Evolutionary conservation across 2,888 invertebrate genomes (phyloP).

Genomic region (Hypolimnas misippus): DNA sequence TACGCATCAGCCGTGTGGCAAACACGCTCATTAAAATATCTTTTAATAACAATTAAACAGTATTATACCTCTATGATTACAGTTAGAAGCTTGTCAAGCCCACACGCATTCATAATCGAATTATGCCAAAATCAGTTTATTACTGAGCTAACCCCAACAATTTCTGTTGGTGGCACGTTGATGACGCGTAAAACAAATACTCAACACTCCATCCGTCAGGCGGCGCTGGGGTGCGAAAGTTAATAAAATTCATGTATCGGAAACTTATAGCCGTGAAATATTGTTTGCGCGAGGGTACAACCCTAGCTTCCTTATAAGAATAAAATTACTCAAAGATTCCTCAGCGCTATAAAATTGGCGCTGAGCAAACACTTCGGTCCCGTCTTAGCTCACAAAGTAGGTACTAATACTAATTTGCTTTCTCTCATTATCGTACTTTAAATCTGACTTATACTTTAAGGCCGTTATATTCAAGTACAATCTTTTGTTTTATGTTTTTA

Average conservation of each 20-base stretch:
- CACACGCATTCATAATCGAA: slow-evolving; percentile 56
- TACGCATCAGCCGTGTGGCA: not conserved
- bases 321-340: slow-evolving; percentile 51
- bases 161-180: slow-evolving; percentile 63
- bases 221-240: slow-evolving; percentile 65
- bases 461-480: slow-evolving; percentile 16
- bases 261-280: slow-evolving; percentile 81
- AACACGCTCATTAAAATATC: not conserved
- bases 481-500: not conserved
- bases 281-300: slow-evolving; percentile 72
- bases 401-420: slow-evolving; percentile 31
- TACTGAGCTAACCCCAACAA: slow-evolving; percentile 58
- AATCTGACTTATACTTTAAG: slow-evolving; percentile 16
- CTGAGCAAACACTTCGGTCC: slow-evolving; percentile 36
- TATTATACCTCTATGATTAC: slow-evolving; percentile 41
- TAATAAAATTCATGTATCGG: slow-evolving; percentile 85
- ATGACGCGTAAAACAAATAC: slow-evolving; percentile 82
- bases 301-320: slow-evolving; percentile 63
- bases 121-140: slow-evolving; percentile 50
- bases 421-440: slow-evolving; percentile 28
- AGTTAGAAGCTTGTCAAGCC: slow-evolving; percentile 52
- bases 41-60: slow-evolving; percentile 33
- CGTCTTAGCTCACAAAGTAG: slow-evolving; percentile 25
- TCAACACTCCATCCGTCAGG: slow-evolving; percentile 70
- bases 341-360: slow-evolving; percentile 44